A percentile compares a stretch with the other conserved stretches of the same genome.
Conservation (phyloP, 2,113 vertebrate genomes). For the Psophia crepitans region DNA sequence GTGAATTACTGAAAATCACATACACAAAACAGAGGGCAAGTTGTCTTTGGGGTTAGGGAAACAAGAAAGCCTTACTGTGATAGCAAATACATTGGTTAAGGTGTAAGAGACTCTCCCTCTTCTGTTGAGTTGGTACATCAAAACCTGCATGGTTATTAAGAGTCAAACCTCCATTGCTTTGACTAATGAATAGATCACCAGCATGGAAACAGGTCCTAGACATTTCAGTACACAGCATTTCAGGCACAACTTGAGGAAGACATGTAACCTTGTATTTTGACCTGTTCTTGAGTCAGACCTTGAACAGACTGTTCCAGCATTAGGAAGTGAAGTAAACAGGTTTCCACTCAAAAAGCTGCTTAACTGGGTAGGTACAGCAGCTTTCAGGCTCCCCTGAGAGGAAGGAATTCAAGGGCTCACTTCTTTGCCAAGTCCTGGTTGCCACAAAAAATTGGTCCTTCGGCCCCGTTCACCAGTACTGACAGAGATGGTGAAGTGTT, state of each 20-base stretch:
- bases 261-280: not conserved
- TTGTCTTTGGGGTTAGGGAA: not conserved
- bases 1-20: not conserved
- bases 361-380: not conserved
- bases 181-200: not conserved
- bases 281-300: not conserved
- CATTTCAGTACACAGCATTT: not conserved
- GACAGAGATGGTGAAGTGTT: not conserved
- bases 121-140: not conserved
- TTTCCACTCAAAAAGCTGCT: not conserved
- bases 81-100: not conserved
- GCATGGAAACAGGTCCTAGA: not conserved
- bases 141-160: too few species aligned
- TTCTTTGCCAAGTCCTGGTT: not conserved
- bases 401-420: not conserved
- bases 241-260: not conserved
- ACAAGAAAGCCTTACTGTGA: not conserved
- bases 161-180: not conserved
- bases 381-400: not conserved
- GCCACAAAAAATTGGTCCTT: not conserved
- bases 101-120: not conserved
- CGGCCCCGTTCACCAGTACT: not conserved
- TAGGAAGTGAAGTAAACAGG: not conserved
- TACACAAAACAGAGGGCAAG: not conserved
- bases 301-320: not conserved